phyloP scores from a whole-genome alignment of 2,797 vertebrate genomes.

The Picus viridis region DNA sequence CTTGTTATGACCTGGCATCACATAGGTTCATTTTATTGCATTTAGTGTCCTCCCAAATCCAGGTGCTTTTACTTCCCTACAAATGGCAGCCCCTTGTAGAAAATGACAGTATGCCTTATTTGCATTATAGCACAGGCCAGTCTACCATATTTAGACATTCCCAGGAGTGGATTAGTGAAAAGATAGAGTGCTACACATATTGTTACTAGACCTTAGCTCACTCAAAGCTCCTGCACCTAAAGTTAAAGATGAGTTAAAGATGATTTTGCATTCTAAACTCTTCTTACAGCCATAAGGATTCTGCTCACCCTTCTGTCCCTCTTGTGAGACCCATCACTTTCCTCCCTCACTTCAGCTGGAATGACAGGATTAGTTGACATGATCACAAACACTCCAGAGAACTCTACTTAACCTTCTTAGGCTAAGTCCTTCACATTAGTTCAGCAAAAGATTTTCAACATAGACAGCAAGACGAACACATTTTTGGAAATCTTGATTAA shows the following conservation, averaged over 20 bases:
- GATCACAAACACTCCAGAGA: neutral
- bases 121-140: neutral
- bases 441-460: neutral
- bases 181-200: neutral
- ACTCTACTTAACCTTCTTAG: neutral
- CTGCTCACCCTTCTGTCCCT: neutral
- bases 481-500: conserved; percentile 19
- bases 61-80: neutral
- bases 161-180: neutral
- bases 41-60: neutral
- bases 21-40: neutral
- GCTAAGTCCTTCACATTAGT: neutral
- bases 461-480: neutral
- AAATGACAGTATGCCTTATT: neutral
- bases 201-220: neutral
- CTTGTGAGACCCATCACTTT: neutral
- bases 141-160: neutral
- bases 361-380: conserved; percentile 8
- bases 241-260: too few relatives aligned
- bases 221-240: neutral
- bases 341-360: neutral
- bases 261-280: neutral
- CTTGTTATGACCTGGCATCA: neutral
- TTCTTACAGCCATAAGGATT: neutral
- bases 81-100: neutral